Evolutionary conservation across 1,140 invertebrate species (phyloP), one percentile per base, ranked within the genome.

Genomic region (Spodoptera litura): DNA sequence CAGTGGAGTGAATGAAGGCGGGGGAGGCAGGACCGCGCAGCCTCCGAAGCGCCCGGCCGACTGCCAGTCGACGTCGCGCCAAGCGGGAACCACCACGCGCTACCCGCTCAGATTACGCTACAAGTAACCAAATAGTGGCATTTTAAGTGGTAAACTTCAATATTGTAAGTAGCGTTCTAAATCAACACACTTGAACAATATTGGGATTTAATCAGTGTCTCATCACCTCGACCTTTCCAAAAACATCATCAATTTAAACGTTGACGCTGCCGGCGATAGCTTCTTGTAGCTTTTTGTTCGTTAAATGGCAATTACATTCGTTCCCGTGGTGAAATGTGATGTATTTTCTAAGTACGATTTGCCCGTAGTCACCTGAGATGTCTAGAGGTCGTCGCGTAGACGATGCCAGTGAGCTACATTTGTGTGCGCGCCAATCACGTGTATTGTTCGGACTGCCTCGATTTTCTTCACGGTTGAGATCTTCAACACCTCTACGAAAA

Each of bases 1-100:
- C 73, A 62, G 73, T 75, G 73, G 73, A 75, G 88, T 93, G 91
- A 93, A 92, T 92, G 92, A 91, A 92, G 90, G 92, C 88, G 91
- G 91, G 90, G 91, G 87, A 80, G 89, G 83, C 78, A 73, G 84
- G 79, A 82, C 82, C 88, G 91, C 91, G 92, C 91, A 91, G 91
- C 89, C 90, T 92, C 90, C 88, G 90, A 87, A 73, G 87, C 85
- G 83, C 87, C 88, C 83, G 83, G 85, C 81, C 81, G 76, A 82
- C 83, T 79, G 88, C 83, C 91, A 94, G 92, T 94, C 85, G 80
- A 86, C 90, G 85, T 85, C 90, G 92, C 90, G 91, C 71, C 81
- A 80, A 89, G 89, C 89, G 87, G 83, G 81, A 77, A 77, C 74
- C 56, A 81, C 76, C 88, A 93, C 92, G 92, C 83, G 74, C 73